Base-by-base conservation (phyloP, 2,888 invertebrate species). In the Phrixothrix hirtus region DNA sequence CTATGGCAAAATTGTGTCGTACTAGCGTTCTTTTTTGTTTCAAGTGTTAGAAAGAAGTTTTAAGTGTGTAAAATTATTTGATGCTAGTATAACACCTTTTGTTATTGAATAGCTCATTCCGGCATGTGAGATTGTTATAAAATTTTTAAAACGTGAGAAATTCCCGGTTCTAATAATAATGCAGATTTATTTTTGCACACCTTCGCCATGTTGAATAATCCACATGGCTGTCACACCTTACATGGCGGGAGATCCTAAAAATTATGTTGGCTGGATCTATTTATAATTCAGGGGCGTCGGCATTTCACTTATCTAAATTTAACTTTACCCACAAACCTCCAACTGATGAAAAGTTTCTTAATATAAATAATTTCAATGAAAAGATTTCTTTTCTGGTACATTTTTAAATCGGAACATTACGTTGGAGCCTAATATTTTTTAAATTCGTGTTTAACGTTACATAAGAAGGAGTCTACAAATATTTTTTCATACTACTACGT, bases 141-240 rank as follows among this genome's bases (percentile, higher is more conserved):
- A 3, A 31, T 31, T 31, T 31, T 12, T 12, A 3, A 31, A 31
- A 15, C 13, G 10, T 14, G 14, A 12, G 17, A 21, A 38, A 10
- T 26, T 14, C 1, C 7, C 25, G 6, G n/a, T 38, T 32, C 45
- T 52, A 52, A 45, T 47, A 42, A 46, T 42, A 47, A 21, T 21
- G 27, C 15, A 32, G 36, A 47, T 58, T 48, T 56, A 41, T 55
- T 49, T 53, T 51, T 52, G 57, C 54, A 50, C 49, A 48, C 49
- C 57, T 32, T 57, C 34, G 61, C 65, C 66, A 67, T 67, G 35
- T 65, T 65, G 60, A 48, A 63, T 52, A 10, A 50, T 60, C 60
- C 57, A 54, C 50, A 55, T 64, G 57, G 52, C 53, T 59, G 56
- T 60, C 67, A 63, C 64, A 62, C 70, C 70, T 64, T 68, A 70